Evolutionary conservation across 1,140 invertebrate genomes (phyloP).

Genomic region (Pentalonia nigronervosa): DNA sequence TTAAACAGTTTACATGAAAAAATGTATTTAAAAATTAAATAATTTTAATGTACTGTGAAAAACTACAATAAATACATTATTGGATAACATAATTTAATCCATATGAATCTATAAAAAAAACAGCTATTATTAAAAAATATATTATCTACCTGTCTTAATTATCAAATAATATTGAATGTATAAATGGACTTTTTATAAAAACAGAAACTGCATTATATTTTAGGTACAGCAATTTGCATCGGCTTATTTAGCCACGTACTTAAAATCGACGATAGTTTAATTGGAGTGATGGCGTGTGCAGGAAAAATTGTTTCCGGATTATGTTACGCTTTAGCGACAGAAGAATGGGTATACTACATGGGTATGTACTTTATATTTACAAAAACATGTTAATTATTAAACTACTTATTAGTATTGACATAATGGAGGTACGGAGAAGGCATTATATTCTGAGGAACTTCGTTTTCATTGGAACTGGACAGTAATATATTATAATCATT

Average conservation of each 20-base stretch:
- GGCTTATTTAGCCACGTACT: constrained; percentile 79
- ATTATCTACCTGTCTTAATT: background rate
- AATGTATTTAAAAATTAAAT: too few species aligned
- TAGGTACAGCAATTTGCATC: constrained; percentile 79
- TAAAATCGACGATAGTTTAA: constrained; percentile 80
- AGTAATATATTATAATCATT: too few species aligned
- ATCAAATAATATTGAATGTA: background rate
- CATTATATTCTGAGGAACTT: too few species aligned
- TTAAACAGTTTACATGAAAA: too few species aligned
- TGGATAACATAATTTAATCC: background rate
- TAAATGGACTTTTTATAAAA: background rate
- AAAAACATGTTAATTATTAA: background rate
- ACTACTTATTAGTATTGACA: background rate
- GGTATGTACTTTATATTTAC: constrained; percentile 65
- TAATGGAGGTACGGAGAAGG: too few species aligned
- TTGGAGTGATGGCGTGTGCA: constrained; percentile 80
- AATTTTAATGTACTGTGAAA: background rate
- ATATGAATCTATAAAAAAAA: background rate
- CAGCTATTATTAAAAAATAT: background rate
- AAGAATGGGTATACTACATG: constrained; percentile 78
- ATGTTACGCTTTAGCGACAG: constrained; percentile 79
- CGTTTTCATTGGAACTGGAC: too few species aligned
- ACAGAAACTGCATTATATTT: background rate
- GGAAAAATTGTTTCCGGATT: constrained; percentile 81
- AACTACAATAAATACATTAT: background rate